Base-by-base conservation (phyloP, 2,113 vertebrate genomes). In the Chroicocephalus ridibundus region DNA sequence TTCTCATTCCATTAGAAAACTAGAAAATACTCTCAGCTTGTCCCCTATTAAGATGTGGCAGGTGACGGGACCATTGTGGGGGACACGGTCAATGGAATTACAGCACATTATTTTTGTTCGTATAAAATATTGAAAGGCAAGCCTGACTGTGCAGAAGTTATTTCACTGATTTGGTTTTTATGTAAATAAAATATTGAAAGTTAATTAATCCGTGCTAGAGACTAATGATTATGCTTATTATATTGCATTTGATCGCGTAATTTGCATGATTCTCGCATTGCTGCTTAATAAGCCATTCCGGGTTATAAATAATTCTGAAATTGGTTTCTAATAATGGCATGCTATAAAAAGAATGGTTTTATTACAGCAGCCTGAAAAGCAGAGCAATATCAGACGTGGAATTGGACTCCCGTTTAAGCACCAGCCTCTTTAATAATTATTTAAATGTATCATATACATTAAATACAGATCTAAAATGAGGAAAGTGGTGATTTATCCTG, bases 181-280 rank as follows among this genome's bases (percentile, higher is more conserved):
- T 99, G 98, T 98, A 98, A 99, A 99, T 99, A 98, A 97, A 98
- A 97, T 98, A 98, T 98, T 98, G 98, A 98, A 98, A 98, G 97
- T 97, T 98, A 98, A 98, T 98, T 98, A 98, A 98, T 97, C 97
- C 97, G 97, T 98, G 98, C 98, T 98, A 97, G 98, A 99, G 98
- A 98, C 99, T 99, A 98, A 99, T 99, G 98, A 99, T 98, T 98
- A 98, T 98, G 98, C 98, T 98, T 98, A 98, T 99, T 99, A 99
- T 99, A 99, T 99, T 98, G 98, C 98, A 98, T 99, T 98, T 98
- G 97, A 99, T 98, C 96, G 90, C 96, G 3, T 98, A 93, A 99
- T 99, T 99, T 99, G 98, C 99, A 99, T 99, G 98, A 98, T 99
- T 99, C 98, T 99, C 98, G 96, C 98, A 99, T 99, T 98, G 98